Evolutionary conservation across 1,140 invertebrate genomes (phyloP).

Genomic region (Mizuhopecten yessoensis): DNA sequence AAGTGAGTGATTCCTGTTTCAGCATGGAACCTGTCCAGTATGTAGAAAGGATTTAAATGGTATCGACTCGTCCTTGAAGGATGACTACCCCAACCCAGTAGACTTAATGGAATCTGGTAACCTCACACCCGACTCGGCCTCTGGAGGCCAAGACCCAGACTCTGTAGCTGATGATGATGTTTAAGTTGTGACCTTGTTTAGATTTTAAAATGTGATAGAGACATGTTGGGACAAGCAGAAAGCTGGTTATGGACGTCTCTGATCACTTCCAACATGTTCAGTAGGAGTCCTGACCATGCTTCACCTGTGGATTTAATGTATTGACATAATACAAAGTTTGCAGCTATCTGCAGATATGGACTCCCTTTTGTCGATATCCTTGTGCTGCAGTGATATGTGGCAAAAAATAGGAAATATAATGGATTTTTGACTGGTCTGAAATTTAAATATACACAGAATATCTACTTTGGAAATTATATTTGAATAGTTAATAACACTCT

Average conservation of each 20-base stretch:
- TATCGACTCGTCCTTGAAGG: constrained; percentile 73
- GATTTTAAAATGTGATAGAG: not conserved
- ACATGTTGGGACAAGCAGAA: not conserved
- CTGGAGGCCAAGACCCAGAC: not conserved
- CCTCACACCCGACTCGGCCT: not conserved
- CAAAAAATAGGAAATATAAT: not conserved
- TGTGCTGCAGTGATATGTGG: not conserved
- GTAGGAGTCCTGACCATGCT: not conserved
- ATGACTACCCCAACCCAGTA: constrained; percentile 50
- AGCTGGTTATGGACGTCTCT: not conserved
- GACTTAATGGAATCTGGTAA: not conserved
- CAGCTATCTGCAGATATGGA: not conserved
- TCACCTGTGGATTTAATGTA: not conserved
- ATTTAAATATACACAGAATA: not conserved
- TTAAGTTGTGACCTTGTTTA: not conserved
- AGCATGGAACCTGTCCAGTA: constrained; percentile 97
- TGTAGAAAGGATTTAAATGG: constrained; percentile 89
- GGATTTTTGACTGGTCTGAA: not conserved
- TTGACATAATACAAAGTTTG: not conserved
- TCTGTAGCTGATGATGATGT: not conserved
- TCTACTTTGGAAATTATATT: not conserved
- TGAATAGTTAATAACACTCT: not conserved
- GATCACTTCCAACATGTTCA: not conserved
- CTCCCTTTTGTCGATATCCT: not conserved
- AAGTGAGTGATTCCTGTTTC: too few species aligned